Base-by-base conservation (phyloP, 1,140 invertebrate species). In the Drosophila tani region DNA sequence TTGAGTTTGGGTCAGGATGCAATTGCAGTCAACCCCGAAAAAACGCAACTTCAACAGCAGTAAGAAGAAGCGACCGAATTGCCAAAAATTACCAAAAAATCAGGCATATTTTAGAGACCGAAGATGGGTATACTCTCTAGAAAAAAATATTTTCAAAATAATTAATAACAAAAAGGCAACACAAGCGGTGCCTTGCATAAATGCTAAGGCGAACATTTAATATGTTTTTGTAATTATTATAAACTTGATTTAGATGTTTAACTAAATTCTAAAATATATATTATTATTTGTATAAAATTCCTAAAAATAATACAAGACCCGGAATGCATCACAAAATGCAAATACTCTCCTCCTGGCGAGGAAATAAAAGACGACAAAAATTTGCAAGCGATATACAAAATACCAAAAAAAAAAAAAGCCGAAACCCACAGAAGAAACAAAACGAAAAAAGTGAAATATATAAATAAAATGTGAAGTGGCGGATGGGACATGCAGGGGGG, bases 11-110 rank as follows among this genome's bases (percentile, higher is more conserved):
- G 67, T 56, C 59, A 64, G 75, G 73, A 80, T 87, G 83, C 85
- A 88, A 90, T 81, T 90, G 84, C 84, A 84, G 50, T 65, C 84
- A 87, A 84, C 84, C 84, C 84, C 85, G 59, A 78, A 82, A 83
- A 82, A 84, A 55, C 50, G 32, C 67, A 51, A 84, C 47, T 56
- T 56, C 27, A 75, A 55, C 58, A 53, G 62, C 38, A 47, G 50
- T 27, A 35, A 83, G 66, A 58, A 79, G 56, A 66, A 81, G 43
- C 59, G 40, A 76, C 51, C 47, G 17, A 76, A 76, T 76, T 76
- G 71, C 74, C 74, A 77, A 77, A 73, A 77, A 76, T 64, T 51
- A 67, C 51, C 57, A 47, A 81, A 71, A 79, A 63, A 29, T 21
- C 1, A 19, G 9, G 17, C 4, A 4, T 14, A 9, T 4, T 24